Percentiles rank a stretch among this genome's conserved stretches.
Conservation (phyloP, 2,888 invertebrate species). For the Empis livida region DNA sequence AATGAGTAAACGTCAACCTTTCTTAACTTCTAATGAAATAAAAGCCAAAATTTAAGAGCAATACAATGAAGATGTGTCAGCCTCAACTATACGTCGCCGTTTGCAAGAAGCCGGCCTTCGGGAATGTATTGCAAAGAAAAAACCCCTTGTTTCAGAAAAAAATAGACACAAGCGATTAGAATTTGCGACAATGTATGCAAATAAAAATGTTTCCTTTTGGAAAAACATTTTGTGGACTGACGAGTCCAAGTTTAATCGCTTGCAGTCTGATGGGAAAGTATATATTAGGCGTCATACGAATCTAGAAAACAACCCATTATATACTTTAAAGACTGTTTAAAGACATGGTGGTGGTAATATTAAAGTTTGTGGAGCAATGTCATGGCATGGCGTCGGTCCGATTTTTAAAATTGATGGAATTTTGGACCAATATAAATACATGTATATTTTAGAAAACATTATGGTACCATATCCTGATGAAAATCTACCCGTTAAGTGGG, state of each 20-base stretch:
- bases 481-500: constrained; percentile 1
- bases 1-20: background rate
- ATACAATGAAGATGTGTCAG: background rate
- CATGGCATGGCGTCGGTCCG: constrained; percentile 2
- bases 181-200: background rate
- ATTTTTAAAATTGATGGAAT: constrained; percentile 2
- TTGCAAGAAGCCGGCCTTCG: background rate
- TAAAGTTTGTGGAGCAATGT: constrained; percentile 3
- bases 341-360: constrained; percentile 4
- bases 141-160: background rate
- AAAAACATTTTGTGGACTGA: constrained; percentile 1
- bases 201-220: background rate
- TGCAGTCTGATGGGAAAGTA: background rate
- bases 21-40: background rate
- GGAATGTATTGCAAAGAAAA: background rate
- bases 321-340: constrained; percentile 1
- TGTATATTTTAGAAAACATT: background rate
- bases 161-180: background rate
- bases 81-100: background rate
- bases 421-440: constrained; percentile 4
- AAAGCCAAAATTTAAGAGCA: background rate
- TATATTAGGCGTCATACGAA: background rate
- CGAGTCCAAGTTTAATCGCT: constrained; percentile 4
- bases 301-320: background rate
- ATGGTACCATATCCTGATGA: background rate